Base-by-base conservation (phyloP, 2,113 vertebrate species). In the Osmerus mordax region DNA sequence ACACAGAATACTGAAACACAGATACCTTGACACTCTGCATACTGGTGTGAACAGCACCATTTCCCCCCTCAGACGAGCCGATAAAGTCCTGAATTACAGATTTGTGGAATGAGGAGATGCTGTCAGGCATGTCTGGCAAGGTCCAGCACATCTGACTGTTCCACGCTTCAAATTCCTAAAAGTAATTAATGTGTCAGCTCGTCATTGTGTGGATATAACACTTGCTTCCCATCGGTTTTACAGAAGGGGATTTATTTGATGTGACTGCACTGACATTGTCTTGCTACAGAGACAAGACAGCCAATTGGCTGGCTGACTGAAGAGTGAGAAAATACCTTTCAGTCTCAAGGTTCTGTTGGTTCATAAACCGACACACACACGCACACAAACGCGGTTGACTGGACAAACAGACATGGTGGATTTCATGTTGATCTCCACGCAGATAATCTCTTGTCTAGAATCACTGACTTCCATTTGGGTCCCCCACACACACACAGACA, bases 301-400 rank as follows among this genome's bases (percentile, higher is more conserved):
- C 11, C 60, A 28, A 28, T 28, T 6, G 60, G 60, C 25, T 29
- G 60, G 29, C 25, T 29, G 62, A 64, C 32, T 28, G 61, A 60
- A 71, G 51, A 58, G 58, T 70, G 25, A 67, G 23, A 67, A 81
- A 75, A 69, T 21, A 72, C 47, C 19, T 11, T 47, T 9, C 21
- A n/a, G 51, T 14, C 58, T 67, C 65, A 73, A 62, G 56, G 61
- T 62, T 75, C 29, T 72, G 76, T 74, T 69, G 72, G 65, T 62
- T 77, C 19, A 13, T 67, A 60, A 59, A 56, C 72, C 36, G 29
- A 28, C 75, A 54, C 69, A 72, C 75, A 78, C 32, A 78, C 60
- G 16, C 62, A 64, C 29, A 67, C 21, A 47, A 47, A 47, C 25
- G 21, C 62, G 19, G 21, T 63, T 62, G 75, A 67, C 76, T 41